phyloP scores from a whole-genome alignment of 2,113 vertebrate genomes.

The Stegostoma tigrinum region DNA sequence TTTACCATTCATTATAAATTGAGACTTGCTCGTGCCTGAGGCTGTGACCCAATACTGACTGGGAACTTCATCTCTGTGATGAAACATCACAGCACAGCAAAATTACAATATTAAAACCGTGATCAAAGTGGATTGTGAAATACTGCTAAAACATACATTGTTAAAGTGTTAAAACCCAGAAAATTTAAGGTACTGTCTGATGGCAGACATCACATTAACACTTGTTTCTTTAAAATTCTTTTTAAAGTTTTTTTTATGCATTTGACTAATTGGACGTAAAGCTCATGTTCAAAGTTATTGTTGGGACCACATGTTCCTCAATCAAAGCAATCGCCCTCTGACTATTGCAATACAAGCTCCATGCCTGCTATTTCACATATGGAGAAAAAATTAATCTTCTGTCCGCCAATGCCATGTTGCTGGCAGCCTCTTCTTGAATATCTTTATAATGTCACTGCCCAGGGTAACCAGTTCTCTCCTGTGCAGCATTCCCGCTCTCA shows the following conservation, averaged over 20 bases:
- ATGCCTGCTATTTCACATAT: neutral
- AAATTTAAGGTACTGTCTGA: neutral
- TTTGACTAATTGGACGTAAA: neutral
- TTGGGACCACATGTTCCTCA: neutral
- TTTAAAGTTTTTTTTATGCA: neutral
- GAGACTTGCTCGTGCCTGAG: constrained; percentile 1
- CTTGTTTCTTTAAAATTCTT: no score
- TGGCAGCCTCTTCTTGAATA: neutral
- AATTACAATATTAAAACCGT: constrained; percentile 16
- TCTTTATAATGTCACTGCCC: neutral
- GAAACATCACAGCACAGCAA: neutral
- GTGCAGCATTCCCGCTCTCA: neutral
- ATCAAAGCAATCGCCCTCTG: neutral
- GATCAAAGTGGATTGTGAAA: constrained; percentile 4
- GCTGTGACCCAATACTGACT: neutral
- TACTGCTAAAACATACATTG: no score
- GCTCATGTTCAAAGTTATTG: neutral
- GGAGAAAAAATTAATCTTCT: neutral
- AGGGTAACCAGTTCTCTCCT: neutral
- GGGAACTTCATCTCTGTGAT: neutral
- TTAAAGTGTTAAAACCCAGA: neutral
- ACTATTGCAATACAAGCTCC: neutral
- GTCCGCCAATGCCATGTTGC: neutral
- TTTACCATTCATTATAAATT: constrained; percentile 38
- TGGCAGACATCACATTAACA: neutral